phyloP scores from a whole-genome alignment of 2,797 vertebrate genomes.

The Clarias fuscus region DNA sequence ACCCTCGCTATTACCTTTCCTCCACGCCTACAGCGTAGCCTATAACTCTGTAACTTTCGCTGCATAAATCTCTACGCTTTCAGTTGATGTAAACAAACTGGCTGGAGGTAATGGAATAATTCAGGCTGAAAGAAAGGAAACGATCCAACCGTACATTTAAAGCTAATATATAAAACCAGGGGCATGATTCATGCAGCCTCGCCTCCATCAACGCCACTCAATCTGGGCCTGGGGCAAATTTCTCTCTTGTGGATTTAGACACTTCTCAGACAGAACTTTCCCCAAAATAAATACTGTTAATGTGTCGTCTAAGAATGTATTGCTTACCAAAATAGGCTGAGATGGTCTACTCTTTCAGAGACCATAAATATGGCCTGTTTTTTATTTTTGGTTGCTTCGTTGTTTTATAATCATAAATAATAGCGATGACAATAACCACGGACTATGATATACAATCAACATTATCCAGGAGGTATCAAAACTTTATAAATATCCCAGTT shows the following conservation, averaged over 20 bases:
- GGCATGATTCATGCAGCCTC: slow-evolving; percentile 50
- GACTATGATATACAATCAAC: too few relatives aligned
- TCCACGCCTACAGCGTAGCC: slow-evolving; percentile 43
- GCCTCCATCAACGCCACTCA: slow-evolving; percentile 62
- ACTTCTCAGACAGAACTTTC: not conserved
- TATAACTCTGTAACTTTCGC: slow-evolving; percentile 38
- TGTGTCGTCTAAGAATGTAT: not conserved
- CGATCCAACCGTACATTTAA: slow-evolving; percentile 43
- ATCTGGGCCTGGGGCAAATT: slow-evolving; percentile 18
- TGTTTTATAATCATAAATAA: slow-evolving; percentile 10
- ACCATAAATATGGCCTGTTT: not conserved
- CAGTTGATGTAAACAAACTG: slow-evolving; percentile 67
- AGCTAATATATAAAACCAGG: slow-evolving; percentile 60
- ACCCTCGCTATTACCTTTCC: slow-evolving; percentile 59
- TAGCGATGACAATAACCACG: too few relatives aligned
- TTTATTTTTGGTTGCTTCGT: not conserved
- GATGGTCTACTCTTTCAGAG: not conserved
- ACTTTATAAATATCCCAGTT: too few relatives aligned
- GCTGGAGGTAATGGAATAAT: slow-evolving; percentile 56
- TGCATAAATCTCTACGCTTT: slow-evolving; percentile 64
- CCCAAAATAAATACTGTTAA: not conserved
- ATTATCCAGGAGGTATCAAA: too few relatives aligned
- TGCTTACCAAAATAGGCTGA: too few relatives aligned
- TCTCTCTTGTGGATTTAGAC: not conserved
- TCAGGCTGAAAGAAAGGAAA: slow-evolving; percentile 48